Evolutionary conservation across 2,888 invertebrate species (phyloP).

Genomic region (Chaetogeoica ovagalla): DNA sequence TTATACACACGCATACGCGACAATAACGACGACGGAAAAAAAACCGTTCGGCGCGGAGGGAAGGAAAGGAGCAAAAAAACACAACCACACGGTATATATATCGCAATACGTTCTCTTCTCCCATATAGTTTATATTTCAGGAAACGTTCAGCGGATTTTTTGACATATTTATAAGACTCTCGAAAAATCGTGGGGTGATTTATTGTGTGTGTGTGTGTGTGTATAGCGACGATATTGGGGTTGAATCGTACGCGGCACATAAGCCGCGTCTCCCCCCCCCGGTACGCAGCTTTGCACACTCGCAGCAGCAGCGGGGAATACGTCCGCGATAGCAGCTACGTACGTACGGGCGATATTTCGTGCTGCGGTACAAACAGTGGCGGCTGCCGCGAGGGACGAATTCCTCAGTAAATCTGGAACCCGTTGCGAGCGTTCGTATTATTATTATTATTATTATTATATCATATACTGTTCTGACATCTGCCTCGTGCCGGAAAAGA

Average conservation of each 20-base stretch:
- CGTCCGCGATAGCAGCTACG: no score
- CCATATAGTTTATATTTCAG: slow-evolving; percentile 34
- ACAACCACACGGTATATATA: background rate
- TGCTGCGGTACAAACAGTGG: background rate
- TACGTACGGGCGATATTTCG: no score
- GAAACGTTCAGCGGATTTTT: slow-evolving; percentile 52
- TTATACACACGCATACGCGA: background rate
- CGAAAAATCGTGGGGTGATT: slow-evolving; percentile 53
- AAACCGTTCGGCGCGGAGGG: background rate
- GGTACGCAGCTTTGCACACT: slow-evolving; percentile 8
- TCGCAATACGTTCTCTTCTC: slow-evolving; percentile 20
- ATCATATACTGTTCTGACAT: slow-evolving; percentile 41
- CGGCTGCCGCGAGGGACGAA: slow-evolving; percentile 26
- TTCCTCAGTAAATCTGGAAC: slow-evolving; percentile 51
- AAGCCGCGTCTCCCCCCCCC: slow-evolving; percentile 14
- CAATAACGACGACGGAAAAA: background rate
- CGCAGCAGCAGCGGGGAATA: no score
- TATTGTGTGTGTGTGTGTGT: background rate
- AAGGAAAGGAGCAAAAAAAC: background rate
- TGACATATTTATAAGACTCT: slow-evolving; percentile 55
- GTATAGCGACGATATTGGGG: slow-evolving; percentile 19
- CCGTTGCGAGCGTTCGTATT: slow-evolving; percentile 32
- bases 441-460: slow-evolving; percentile 47
- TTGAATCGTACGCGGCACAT: slow-evolving; percentile 19
- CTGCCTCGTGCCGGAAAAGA: slow-evolving; percentile 48